phyloP scores from a whole-genome alignment of 2,113 vertebrate genomes.

The Phyllopteryx taeniolatus region DNA sequence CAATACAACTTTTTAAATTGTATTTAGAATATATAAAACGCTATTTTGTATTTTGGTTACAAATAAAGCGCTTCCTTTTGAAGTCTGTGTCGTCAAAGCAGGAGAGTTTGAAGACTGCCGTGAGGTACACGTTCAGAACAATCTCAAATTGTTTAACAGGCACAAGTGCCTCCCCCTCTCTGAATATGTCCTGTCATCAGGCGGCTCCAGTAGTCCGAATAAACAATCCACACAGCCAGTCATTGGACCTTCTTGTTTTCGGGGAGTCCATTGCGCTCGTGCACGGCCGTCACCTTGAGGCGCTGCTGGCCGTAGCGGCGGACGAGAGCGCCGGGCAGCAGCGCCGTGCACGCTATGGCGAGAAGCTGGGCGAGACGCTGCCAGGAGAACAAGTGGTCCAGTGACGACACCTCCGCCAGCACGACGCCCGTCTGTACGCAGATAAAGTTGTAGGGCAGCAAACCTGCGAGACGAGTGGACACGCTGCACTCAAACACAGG shows the following conservation, averaged over 20 bases:
- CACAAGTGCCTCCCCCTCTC: not conserved
- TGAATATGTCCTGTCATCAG: not conserved
- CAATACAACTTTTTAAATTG: no score
- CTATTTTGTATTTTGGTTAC: no score
- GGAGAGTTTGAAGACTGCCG: not conserved
- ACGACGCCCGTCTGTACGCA: slow-evolving; percentile 96
- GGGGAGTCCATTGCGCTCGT: slow-evolving; percentile 33
- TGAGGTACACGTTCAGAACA: not conserved
- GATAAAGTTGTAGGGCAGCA: slow-evolving; percentile 96
- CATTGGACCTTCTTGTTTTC: slow-evolving; percentile 76
- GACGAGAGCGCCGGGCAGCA: slow-evolving; percentile 87
- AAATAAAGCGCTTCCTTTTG: not conserved
- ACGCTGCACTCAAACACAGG: not conserved
- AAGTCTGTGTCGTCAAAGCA: not conserved
- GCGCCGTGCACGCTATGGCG: slow-evolving; percentile 81
- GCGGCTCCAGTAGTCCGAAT: not conserved
- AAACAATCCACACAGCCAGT: not conserved
- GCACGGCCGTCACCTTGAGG: slow-evolving; percentile 67
- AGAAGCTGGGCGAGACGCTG: slow-evolving; percentile 82
- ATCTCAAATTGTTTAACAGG: not conserved
- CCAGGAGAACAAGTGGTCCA: slow-evolving; percentile 93
- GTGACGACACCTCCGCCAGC: slow-evolving; percentile 86
- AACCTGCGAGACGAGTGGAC: slow-evolving; percentile 68
- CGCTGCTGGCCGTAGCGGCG: slow-evolving; percentile 78
- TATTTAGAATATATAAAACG: no score